Base-by-base conservation (phyloP, 2,113 vertebrate genomes). In the Calyptommatus sinebrachiatus region DNA sequence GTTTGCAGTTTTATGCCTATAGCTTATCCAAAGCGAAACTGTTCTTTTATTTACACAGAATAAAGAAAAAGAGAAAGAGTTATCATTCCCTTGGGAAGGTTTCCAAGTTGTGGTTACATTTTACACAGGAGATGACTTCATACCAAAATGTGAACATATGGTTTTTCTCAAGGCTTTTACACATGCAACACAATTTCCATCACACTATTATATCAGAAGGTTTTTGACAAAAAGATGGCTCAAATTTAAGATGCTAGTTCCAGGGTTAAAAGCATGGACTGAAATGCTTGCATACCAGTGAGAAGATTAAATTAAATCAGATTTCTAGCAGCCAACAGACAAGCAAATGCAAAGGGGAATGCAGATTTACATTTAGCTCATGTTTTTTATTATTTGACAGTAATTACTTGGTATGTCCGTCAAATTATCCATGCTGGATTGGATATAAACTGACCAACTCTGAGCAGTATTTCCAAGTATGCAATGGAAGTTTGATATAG, bases 81-180 rank as follows among this genome's bases (percentile, higher is more conserved):
- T 78, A 72, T 7, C 7, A 2, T 79, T 87, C 80, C 87, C 79
- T 85, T 24, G 75, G 79, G 75, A 75, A 88, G 87, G 88, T 1
- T 84, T 88, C 77, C 65, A 87, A 84, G 86, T 84, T 82, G 80
- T 1, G 9, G 18, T 41, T 73, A 21, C 75, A 84, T 85, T 81
- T 83, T 86, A 73, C 35, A 80, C n/a, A 86, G 41, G 73, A 31
- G 82, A 86, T 73, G 1, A 85, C 46, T 88, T 5, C 7, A 2
- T 5, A 31, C 18, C 72, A 84, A 57, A 82, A 87, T 62, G 1
- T 31, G 69, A 92, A 91, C 84, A 65, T 65, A 82, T 79, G 8
- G 18, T 12, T 83, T 89, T 79, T 53, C 78, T 83, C 76, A n/a
- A 28, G 6, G 5, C 26, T 65, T n/a, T 74, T 71, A 10, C 7